These are phyloP conservation scores for Drosophila punjabiensis DNA, from an alignment of 1,140 invertebrate genomes.

Conservation along the genomic window DNA sequence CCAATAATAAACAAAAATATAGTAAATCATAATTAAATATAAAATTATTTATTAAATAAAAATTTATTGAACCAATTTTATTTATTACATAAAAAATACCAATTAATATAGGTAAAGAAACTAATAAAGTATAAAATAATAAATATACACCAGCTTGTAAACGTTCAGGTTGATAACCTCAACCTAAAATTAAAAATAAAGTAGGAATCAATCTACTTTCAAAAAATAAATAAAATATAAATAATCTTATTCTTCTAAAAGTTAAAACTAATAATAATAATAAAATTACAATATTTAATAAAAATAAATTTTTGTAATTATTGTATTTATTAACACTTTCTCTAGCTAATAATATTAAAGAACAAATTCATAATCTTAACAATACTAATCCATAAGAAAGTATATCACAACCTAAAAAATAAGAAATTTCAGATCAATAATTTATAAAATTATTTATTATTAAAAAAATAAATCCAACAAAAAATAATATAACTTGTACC, in stretches of 20 bases:
- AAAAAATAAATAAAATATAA: slow-evolving; percentile 85
- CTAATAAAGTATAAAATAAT: slow-evolving; percentile 88
- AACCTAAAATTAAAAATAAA: slow-evolving; percentile 86
- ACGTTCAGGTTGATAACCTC: slow-evolving; percentile 88
- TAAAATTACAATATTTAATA: slow-evolving; percentile 86
- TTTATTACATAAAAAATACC: slow-evolving; percentile 86
- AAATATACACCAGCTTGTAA: slow-evolving; percentile 87
- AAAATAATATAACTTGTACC: slow-evolving; percentile 84
- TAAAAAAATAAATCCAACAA: slow-evolving; percentile 85
- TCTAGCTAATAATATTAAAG: slow-evolving; percentile 86
- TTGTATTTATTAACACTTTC: slow-evolving; percentile 85
- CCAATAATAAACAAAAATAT: slow-evolving; percentile 86
- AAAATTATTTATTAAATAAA: slow-evolving; percentile 86
- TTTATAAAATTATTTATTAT: slow-evolving; percentile 82
- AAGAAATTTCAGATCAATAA: slow-evolving; percentile 78
- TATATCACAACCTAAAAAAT: slow-evolving; percentile 86
- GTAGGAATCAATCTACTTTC: slow-evolving; percentile 6
- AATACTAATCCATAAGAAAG: slow-evolving; percentile 86
- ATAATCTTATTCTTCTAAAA: slow-evolving; percentile 87
- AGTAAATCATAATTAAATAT: slow-evolving; percentile 86
- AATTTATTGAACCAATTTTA: slow-evolving; percentile 84
- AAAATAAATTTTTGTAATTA: slow-evolving; percentile 86
- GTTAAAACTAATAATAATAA: slow-evolving; percentile 87
- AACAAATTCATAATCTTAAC: slow-evolving; percentile 86
- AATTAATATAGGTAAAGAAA: slow-evolving; percentile 88